Evolutionary conservation across 1,140 invertebrate genomes (phyloP).

Genomic region (Archegozetes longisetosus): DNA sequence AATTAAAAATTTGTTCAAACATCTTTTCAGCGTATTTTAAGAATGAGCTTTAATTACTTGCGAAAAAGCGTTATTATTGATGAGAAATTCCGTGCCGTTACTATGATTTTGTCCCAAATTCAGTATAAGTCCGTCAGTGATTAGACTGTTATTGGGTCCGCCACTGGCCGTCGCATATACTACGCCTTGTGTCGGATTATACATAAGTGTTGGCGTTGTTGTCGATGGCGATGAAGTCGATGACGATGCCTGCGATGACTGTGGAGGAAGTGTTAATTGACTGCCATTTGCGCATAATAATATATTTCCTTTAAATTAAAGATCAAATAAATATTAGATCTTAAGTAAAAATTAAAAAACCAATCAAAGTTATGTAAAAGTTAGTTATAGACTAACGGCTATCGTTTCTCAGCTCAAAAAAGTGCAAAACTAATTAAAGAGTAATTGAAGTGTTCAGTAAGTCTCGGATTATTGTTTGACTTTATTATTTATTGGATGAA

Average conservation of each 20-base stretch:
- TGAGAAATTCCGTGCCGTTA: not conserved
- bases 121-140: not conserved
- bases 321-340: not conserved
- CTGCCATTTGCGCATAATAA: not conserved
- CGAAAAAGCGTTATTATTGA: not conserved
- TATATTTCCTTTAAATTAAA: not conserved
- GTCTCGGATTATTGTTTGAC: not conserved
- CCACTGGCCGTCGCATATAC: not conserved
- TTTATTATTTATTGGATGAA: not conserved
- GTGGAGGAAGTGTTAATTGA: not conserved
- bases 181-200: not conserved
- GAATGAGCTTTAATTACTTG: not conserved
- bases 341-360: no score
- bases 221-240: not conserved
- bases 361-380: no score
- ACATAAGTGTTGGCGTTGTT: not conserved
- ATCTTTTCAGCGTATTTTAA: no score
- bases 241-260: not conserved
- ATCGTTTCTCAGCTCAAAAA: no score
- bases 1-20: no score
- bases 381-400: no score
- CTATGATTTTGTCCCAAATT: not conserved
- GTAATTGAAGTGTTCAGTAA: no score
- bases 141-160: not conserved
- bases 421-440: no score